Base-by-base conservation (phyloP, 2,888 invertebrate genomes). In the Polymixis flavicincta region DNA sequence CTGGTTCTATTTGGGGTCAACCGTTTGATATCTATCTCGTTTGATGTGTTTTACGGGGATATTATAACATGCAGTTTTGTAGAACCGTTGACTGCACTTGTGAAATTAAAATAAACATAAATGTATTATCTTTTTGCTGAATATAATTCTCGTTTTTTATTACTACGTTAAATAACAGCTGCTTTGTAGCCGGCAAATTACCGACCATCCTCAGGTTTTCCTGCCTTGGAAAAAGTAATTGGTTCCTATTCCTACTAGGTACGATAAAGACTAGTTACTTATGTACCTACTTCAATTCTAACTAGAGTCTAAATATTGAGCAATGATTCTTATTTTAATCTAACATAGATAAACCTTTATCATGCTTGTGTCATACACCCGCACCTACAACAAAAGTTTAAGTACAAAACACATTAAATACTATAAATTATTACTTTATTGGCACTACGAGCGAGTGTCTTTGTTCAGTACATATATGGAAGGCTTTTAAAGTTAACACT, bases 1-100 rank as follows among this genome's bases (percentile, higher is more conserved):
- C 93, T 94, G 92, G 92, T 94, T 93, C 92, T 91, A 93, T 93
- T 94, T 93, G 89, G 92, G 92, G 92, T 93, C 92, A 93, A 92
- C 89, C 92, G 91, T 93, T 94, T 93, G 91, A 93, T 93, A 93
- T 91, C 83, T 88, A 90, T 89, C 90, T 87, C 88, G 90, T 95
- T 95, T 95, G 94, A 95, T 94, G 93, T 94, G 91, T 94, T 94
- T 92, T 92, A 94, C 91, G 87, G 82, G 74, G 77, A 79, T 83
- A 79, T 86, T 87, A 88, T 85, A 88, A 86, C 85, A 76, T 82
- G 83, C 86, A 82, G 85, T 78, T 76, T 87, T 85, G 82, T 84
- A 80, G 78, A 79, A 65, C 66, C 63, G 74, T 76, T 70, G 50
- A 66, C 71, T 83, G 71, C 68, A 74, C 75, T 78, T 54, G 59